A percentile compares a stretch with the other conserved stretches of the same genome.
phyloP scores from a whole-genome alignment of 2,113 vertebrate genomes.

The Actenoides hombroni region DNA sequence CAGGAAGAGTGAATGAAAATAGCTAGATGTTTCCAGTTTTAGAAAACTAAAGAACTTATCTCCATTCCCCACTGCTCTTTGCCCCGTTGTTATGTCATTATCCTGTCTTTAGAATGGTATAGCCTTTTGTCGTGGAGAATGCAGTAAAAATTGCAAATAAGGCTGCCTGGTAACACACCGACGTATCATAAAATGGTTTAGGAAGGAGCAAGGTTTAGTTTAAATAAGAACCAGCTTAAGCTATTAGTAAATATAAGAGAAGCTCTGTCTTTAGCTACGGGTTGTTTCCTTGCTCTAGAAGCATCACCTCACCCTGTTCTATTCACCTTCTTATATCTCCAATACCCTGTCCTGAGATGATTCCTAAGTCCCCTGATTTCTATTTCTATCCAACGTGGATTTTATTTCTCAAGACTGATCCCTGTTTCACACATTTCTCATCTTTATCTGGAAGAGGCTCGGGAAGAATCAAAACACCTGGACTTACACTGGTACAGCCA shows the following conservation, averaged over 20 bases:
- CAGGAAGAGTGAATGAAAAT: background rate
- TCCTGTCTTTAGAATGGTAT: background rate
- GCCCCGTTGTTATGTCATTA: background rate
- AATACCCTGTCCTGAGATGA: background rate
- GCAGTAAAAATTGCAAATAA: conserved; percentile 3
- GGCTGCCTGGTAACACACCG: background rate
- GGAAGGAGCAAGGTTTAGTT: conserved; percentile 32
- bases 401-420: background rate
- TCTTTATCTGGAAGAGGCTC: background rate
- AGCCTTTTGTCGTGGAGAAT: background rate
- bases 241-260: background rate
- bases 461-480: background rate
- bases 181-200: background rate
- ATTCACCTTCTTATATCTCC: background rate
- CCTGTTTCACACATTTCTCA: background rate
- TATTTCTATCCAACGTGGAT: background rate
- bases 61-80: background rate
- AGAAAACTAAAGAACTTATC: background rate
- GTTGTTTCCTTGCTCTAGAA: background rate
- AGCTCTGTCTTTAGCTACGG: background rate
- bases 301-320: background rate
- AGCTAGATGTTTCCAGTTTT: background rate
- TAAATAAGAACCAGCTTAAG: background rate
- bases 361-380: background rate
- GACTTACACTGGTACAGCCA: background rate